Evolutionary conservation across 2,113 vertebrate genomes (phyloP).

Genomic region (Nannobrachium achirus): DNA sequence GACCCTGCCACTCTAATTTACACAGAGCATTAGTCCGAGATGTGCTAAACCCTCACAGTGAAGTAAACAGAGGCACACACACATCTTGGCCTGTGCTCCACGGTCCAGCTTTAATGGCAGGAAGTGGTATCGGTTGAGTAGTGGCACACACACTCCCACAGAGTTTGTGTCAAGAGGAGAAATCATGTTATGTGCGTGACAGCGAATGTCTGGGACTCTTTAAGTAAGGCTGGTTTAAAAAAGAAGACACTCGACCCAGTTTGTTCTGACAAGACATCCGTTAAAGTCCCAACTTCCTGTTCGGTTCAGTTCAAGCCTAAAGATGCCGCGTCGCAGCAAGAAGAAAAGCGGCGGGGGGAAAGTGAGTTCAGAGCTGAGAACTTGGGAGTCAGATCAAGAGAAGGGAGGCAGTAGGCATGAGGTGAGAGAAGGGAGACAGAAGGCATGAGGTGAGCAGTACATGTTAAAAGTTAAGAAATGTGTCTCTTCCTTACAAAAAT

Average conservation of each 20-base stretch:
- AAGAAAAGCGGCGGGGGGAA: slow-evolving; percentile 23
- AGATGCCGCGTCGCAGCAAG: slow-evolving; percentile 44
- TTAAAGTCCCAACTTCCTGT: slow-evolving; percentile 48
- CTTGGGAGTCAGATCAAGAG: slow-evolving; percentile 48
- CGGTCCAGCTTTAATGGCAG: slow-evolving; percentile 34
- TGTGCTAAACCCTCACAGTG: not conserved
- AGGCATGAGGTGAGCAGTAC: slow-evolving; percentile 38
- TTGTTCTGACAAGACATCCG: slow-evolving; percentile 60
- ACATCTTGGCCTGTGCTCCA: slow-evolving; percentile 37
- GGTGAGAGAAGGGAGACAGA: slow-evolving; percentile 6
- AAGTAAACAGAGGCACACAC: slow-evolving; percentile 23
- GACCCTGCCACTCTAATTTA: slow-evolving; percentile 15
- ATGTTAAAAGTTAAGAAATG: slow-evolving; percentile 43
- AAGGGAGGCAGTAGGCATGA: no score
- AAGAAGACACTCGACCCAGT: slow-evolving; percentile 52
- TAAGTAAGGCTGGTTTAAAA: slow-evolving; percentile 14
- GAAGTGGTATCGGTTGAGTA: slow-evolving; percentile 37
- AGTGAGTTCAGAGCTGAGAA: slow-evolving; percentile 14
- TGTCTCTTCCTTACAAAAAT: slow-evolving; percentile 37
- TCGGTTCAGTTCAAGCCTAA: slow-evolving; percentile 44
- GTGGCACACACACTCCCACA: slow-evolving; percentile 46
- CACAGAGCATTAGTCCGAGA: slow-evolving; percentile 18
- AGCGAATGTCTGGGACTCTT: slow-evolving; percentile 39
- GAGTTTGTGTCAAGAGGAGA: not conserved
- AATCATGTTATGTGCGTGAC: slow-evolving; percentile 7